These are phyloP conservation scores for Gambelia wislizenii DNA, from an alignment of 2,797 vertebrate genomes.

Conservation along the genomic window DNA sequence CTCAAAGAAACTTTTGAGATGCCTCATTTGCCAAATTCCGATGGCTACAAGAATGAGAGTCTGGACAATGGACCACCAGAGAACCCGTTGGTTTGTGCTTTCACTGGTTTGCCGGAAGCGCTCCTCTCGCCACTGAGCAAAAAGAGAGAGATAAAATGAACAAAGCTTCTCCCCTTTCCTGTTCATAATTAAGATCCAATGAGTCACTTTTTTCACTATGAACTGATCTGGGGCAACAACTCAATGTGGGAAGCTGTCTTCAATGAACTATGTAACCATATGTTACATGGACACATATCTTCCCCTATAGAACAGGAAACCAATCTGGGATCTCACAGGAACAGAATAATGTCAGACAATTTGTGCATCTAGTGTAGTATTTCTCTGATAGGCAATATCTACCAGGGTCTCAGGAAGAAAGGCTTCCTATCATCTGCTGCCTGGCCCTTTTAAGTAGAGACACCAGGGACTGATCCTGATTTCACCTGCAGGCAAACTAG, in stretches of 20 bases:
- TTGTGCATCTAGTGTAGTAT: neutral
- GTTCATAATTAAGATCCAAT: neutral
- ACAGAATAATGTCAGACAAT: neutral
- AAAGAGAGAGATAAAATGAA: neutral
- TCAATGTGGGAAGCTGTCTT: neutral
- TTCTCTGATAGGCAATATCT: neutral
- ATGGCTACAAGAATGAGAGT: conserved; percentile 93
- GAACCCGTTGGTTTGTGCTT: conserved; percentile 92
- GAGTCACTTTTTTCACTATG: neutral
- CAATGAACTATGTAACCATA: neutral
- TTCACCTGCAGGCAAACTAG: neutral
- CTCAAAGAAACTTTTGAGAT: conserved; percentile 96
- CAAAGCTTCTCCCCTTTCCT: neutral
- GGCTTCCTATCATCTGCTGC: neutral
- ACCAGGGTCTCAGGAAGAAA: neutral
- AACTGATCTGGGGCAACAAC: neutral
- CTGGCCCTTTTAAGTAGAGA: neutral
- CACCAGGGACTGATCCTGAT: neutral
- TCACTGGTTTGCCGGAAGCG: conserved; percentile 94
- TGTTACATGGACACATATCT: neutral
- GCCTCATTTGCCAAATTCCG: conserved; percentile 94
- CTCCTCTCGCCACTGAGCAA: conserved; percentile 89
- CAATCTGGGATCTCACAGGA: neutral
- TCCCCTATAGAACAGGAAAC: neutral
- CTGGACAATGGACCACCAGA: conserved; percentile 96